Evolutionary conservation across 1,140 invertebrate genomes (phyloP).

Genomic region (Leptoteleia sp.): DNA sequence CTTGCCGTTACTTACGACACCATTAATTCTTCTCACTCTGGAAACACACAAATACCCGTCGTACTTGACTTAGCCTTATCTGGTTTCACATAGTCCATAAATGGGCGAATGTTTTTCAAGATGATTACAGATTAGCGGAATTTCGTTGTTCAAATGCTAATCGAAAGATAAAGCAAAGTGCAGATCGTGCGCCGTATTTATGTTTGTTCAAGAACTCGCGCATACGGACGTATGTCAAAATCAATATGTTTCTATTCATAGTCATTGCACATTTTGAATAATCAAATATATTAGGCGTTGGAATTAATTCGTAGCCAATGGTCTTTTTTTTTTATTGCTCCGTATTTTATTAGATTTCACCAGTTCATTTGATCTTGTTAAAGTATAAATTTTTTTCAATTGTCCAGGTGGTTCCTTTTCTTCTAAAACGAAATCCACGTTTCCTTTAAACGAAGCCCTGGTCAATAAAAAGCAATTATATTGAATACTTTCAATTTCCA

Average conservation of each 20-base stretch:
- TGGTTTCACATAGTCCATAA: conserved; percentile 56
- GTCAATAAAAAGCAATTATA: no score
- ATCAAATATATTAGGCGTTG: no score
- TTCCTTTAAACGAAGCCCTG: no score
- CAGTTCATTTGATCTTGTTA: no score
- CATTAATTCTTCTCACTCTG: conserved; percentile 54
- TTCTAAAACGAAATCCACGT: no score
- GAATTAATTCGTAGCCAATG: no score
- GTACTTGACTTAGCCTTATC: conserved; percentile 64
- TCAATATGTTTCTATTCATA: conserved; percentile 6
- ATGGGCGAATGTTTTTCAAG: conserved; percentile 32
- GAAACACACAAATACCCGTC: conserved; percentile 57
- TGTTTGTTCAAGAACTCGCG: conserved; percentile 11
- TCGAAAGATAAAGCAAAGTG: conserved; percentile 25
- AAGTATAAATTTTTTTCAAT: no score
- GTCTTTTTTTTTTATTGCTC: no score
- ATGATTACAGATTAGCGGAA: conserved; percentile 28
- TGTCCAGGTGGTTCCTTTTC: no score
- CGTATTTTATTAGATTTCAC: no score
- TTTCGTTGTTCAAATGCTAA: conserved; percentile 44
- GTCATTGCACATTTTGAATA: neutral
- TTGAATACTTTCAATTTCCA: no score
- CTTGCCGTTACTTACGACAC: conserved; percentile 54
- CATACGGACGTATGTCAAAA: conserved; percentile 11
- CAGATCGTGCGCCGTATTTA: neutral